phyloP scores from a whole-genome alignment of 2,797 vertebrate genomes.

The Hypotaenidia philippensis region DNA sequence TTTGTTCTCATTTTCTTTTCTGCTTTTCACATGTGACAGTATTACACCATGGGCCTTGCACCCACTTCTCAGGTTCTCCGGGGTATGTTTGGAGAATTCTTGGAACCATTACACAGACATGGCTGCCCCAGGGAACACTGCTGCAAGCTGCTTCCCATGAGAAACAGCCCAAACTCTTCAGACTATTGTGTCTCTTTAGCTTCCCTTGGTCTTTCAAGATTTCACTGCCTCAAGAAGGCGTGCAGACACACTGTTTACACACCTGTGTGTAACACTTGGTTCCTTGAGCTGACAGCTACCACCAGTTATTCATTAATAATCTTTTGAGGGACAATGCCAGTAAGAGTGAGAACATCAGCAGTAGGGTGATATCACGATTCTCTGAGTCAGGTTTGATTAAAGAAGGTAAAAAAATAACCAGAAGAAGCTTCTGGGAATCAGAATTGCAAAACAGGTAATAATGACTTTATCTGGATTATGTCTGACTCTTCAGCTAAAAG shows the following conservation, averaged over 20 bases:
- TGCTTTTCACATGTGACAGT: background rate
- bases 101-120: background rate
- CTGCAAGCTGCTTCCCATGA: background rate
- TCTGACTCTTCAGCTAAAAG: background rate
- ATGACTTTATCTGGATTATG: background rate
- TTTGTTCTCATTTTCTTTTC: background rate
- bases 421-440: constrained; percentile 18
- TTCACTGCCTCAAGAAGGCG: background rate
- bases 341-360: constrained; percentile 1
- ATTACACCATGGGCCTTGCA: background rate
- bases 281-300: background rate
- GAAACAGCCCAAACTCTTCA: background rate
- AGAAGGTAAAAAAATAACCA: constrained; percentile 38
- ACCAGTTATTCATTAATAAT: background rate
- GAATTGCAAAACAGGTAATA: constrained; percentile 10
- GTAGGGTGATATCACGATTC: background rate
- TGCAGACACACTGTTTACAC: background rate
- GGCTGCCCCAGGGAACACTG: background rate
- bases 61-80: background rate
- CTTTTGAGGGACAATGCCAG: background rate
- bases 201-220: background rate
- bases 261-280: background rate
- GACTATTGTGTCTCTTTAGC: background rate
- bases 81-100: background rate
- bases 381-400: constrained; percentile 58